Percentiles rank a stretch among this genome's conserved stretches.
phyloP scores from a whole-genome alignment of 2,113 vertebrate species.

The Grallaria varia region DNA sequence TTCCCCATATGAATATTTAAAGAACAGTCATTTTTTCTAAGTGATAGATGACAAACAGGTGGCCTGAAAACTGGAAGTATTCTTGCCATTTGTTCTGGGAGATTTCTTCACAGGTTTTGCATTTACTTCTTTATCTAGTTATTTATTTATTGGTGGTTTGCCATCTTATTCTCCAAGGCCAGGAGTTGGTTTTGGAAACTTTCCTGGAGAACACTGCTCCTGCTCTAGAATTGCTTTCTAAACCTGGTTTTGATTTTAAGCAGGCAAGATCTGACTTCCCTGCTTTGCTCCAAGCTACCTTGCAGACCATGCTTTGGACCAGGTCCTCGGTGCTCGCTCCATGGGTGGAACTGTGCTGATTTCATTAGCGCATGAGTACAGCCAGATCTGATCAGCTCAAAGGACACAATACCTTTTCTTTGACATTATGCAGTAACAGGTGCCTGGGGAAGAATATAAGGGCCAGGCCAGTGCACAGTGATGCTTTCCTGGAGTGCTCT shows the following conservation, averaged over 20 bases:
- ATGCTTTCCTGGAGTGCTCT: not conserved
- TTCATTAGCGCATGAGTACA: not conserved
- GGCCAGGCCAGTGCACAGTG: not conserved
- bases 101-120: constrained; percentile 50
- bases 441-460: not conserved
- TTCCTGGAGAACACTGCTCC: not conserved
- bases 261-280: constrained; percentile 28
- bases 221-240: constrained; percentile 9
- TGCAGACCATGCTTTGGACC: not conserved
- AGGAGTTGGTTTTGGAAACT: constrained; percentile 51
- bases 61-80: constrained; percentile 52
- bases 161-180: constrained; percentile 55
- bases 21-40: constrained; percentile 36
- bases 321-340: not conserved
- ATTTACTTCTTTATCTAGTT: constrained; percentile 62
- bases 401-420: not conserved
- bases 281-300: constrained; percentile 42
- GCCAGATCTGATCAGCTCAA: not conserved
- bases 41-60: constrained; percentile 69
- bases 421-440: not conserved
- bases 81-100: constrained; percentile 46
- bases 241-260: constrained; percentile 59
- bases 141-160: constrained; percentile 64
- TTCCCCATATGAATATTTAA: constrained; percentile 55
- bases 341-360: not conserved